Evolutionary conservation across 2,888 invertebrate genomes (phyloP), one percentile per base, ranked within the genome.

Genomic region (Drosophila antonietae): DNA sequence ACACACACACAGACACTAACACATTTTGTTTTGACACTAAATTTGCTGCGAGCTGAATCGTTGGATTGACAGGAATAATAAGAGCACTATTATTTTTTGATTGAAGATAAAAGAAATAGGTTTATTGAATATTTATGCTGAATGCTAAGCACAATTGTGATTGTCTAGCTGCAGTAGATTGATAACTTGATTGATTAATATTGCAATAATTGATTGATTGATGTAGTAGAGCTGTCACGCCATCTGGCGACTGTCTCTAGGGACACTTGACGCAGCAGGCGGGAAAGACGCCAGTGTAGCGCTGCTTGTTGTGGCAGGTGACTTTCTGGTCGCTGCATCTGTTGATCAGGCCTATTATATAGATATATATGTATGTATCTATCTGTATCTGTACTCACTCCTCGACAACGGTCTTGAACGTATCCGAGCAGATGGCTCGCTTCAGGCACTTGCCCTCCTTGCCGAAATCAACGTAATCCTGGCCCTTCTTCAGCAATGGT

Each of bases 231-330:
- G 33, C 33, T 4, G 33, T 1, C 12, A 12, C 35, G 49, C 12
- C n/a, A 31, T 14, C 1, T 23, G 23, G 23, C 23, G 39, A 1
- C 41, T n/a, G 2, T 14, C 63, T 73, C 28, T 28, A 75, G 78
- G 81, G 88, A 68, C 92, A 92, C 63, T 92, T 92, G 37, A 92
- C 70, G 37, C 92, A 92, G 61, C 92, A 92, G 47, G 82, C 89
- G 1, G 92, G 92, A 65, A 92, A 92, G 4, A 92, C 91, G 15
- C 92, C 92, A 15, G 84, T 83, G 39, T 72, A 92, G 12, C 87
- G 85, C 59, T 90, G 86, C 60, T 87, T 91, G 63, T 92, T 92
- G 28, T 66, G 68, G 57, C 92, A 92, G 23, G 77, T 91, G 12
- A 91, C 80, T 3, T 77, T 78, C 55, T 83, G 83, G 47, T 85